Evolutionary conservation across 2,113 vertebrate species (phyloP).

Genomic region (Cochlearius cochlearius): DNA sequence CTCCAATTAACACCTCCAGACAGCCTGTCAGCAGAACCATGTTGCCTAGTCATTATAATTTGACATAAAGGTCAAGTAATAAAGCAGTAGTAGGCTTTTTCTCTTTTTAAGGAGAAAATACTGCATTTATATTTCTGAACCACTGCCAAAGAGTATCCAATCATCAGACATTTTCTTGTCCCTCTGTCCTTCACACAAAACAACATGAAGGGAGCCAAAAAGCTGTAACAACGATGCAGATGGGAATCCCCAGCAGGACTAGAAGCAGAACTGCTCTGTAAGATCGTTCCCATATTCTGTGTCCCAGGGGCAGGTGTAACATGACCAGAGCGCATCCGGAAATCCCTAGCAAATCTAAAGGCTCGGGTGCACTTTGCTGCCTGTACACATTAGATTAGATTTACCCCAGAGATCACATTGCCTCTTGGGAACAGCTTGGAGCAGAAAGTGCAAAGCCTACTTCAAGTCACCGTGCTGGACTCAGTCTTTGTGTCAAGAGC

Average conservation of each 20-base stretch:
- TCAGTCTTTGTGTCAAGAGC: not conserved
- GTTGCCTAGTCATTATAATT: not conserved
- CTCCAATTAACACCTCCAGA: not conserved
- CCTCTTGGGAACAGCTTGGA: not conserved
- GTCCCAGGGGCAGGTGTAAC: not conserved
- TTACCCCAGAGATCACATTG: not conserved
- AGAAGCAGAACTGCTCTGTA: not conserved
- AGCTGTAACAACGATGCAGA: not conserved
- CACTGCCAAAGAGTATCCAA: not conserved
- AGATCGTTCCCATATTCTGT: rapidly evolving
- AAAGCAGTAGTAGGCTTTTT: not conserved
- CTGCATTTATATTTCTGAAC: constrained; percentile 2
- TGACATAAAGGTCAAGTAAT: not conserved
- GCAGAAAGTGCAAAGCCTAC: not conserved
- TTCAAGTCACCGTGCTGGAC: not conserved
- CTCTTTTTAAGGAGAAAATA: not conserved
- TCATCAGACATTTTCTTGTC: not conserved
- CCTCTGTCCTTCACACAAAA: not conserved
- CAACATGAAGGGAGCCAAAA: not conserved
- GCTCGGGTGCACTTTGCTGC: rapidly evolving
- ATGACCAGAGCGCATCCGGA: not conserved
- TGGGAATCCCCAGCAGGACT: not conserved
- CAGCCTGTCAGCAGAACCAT: not conserved
- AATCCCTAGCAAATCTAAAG: not conserved
- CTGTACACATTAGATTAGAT: not conserved